Base-by-base conservation (phyloP, 2,797 vertebrate genomes). In the Syncerus caffer region DNA sequence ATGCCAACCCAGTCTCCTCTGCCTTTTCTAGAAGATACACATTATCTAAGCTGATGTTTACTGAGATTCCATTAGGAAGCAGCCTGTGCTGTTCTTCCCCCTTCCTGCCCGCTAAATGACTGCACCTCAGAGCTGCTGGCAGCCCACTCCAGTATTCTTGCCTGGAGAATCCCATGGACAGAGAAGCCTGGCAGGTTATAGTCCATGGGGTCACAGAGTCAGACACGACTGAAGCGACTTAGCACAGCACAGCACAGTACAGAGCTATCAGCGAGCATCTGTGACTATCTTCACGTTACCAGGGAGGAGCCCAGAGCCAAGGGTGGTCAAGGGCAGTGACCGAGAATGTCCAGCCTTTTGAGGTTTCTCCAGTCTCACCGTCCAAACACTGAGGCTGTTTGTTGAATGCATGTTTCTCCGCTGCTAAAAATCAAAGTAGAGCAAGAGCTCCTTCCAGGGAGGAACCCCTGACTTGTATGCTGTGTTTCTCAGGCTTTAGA, bases 21-120 rank as follows among this genome's bases (percentile, higher is more conserved):
- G 86, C 86, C 62, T 94, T 95, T 97, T 97, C 89, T 84, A 74
- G 90, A 96, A 93, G 88, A 96, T n/a, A 51, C 85, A 16, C 53
- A 27, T 88, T 58, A 38, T 78, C 78, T 80, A 34, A 47, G 91
- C 76, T 78, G 85, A 55, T 64, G 50, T 60, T 71, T 55, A 7
- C 79, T 3, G 87, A 34, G 78, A 80, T 76, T 42, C 93, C 82
- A 53, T 34, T 21, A 12, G 82, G 57, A 51, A 92, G 29, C 23
- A 19, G 21, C 51, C 38, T 15, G 2, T 60, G 82, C 34, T 50
- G 16, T 50, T 80, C 62, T 71, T 62, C 27, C 58, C 29, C 55
- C 11, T 16, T 53, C 79, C 84, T 23, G 29, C 50, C 92, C 71
- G 31, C 50, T 74, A 62, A 79, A 34, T 10, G 13, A 42, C 11